phyloP scores from a whole-genome alignment of 2,797 vertebrate species.

The Sebastes flavidus region DNA sequence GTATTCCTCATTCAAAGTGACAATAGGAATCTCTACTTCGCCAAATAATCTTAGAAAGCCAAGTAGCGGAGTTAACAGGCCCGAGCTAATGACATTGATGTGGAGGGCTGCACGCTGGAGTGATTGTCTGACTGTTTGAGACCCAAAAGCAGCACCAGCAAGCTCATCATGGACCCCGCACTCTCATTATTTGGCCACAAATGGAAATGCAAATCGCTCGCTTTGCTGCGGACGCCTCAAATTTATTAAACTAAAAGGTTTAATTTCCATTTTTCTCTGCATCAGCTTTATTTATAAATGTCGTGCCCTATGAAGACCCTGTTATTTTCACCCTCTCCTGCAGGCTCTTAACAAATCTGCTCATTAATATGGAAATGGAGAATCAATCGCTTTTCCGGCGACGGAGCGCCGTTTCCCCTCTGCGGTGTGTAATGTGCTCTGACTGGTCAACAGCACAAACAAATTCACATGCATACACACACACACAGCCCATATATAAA shows the following conservation, averaged over 20 bases:
- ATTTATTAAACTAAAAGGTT: constrained; percentile 99
- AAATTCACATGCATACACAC: constrained; percentile 57
- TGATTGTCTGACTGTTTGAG: constrained; percentile 81
- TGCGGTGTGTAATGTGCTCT: constrained; percentile 96
- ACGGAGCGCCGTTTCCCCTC: constrained; percentile 93
- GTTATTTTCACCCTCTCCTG: constrained; percentile 97
- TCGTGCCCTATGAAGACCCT: constrained; percentile 97
- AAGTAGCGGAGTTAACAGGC: constrained; percentile 72
- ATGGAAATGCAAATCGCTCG: constrained; percentile 97
- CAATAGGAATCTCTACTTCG: constrained; percentile 57
- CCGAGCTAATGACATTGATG: constrained; percentile 79
- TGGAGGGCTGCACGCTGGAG: constrained; percentile 72
- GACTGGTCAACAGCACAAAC: constrained; percentile 89
- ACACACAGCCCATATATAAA: constrained; percentile 41
- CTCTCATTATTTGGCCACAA: constrained; percentile 90
- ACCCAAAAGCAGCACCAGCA: constrained; percentile 76
- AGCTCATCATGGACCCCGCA: constrained; percentile 80
- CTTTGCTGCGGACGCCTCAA: constrained; percentile 91
- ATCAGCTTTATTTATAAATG: constrained; percentile 99
- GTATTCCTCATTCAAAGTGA: constrained; percentile 36
- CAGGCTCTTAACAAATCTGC: constrained; percentile 98
- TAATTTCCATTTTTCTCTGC: constrained; percentile 99
- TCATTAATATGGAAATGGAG: constrained; percentile 99
- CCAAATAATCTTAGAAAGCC: constrained; percentile 68
- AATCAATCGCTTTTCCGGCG: constrained; percentile 97